Base-by-base conservation (phyloP, 2,113 vertebrate species). In the Scomber colias region DNA sequence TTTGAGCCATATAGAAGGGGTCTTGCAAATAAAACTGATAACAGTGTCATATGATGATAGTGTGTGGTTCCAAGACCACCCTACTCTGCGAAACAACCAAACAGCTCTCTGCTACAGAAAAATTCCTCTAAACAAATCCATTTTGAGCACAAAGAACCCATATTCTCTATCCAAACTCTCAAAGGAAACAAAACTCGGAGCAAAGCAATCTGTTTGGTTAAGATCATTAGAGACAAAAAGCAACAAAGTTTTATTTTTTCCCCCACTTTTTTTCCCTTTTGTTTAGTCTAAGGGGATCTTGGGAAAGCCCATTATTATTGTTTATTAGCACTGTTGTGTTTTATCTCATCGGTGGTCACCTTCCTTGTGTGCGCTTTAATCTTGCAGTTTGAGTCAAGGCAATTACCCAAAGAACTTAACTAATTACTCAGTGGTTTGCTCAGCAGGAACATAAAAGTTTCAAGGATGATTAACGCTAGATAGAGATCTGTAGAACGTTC, bases 271-370 rank as follows among this genome's bases (percentile, higher is more conserved):
- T 66, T 50, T 30, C 60, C 27, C 45, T 71, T 85, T 87, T 71
- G 56, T 81, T 64, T 76, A 72, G 50, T 70, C 44, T 31, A 14
- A 3, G 10, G 24, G 67, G 72, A 71, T 21, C 49, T 24, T 19
- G 63, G 53, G 49, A 65, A 76, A 69, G 5, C 10, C n/a, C 51
- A 62, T 55, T 75, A 74, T 77, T 77, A 46, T 81, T 92, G 77
- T 88, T 88, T 85, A 90, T 86, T 83, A 46, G 65, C 15, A 0
- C 35, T 46, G 53, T 82, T 82, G 81, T 92, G 65, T 82, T 87
- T 88, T 67, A 85, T 88, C 89, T 90, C 79, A 89, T 87, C 78
- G 30, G 79, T 82, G 86, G 89, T 91, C 90, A 84, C 86, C 87
- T 64, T 82, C 75, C 49, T 77, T 5, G 44, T 55, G 48, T 14